Conservation (phyloP, 2,888 invertebrate genomes). For the Pandemis cinnamomeana region DNA sequence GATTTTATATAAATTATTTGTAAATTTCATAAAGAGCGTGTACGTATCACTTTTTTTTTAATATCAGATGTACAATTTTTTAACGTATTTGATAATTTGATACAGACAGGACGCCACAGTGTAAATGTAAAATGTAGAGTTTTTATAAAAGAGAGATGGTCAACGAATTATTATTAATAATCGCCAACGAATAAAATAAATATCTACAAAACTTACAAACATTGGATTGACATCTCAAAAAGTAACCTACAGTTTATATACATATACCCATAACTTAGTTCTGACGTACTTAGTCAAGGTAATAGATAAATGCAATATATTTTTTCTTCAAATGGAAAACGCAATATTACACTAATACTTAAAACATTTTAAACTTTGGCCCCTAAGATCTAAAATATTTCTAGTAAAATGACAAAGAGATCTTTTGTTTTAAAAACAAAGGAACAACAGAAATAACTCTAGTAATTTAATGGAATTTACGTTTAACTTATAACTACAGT, state of each 20-base stretch:
- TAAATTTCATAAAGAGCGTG: too few relatives aligned
- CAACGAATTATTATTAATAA: too few relatives aligned
- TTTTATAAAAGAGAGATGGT: too few relatives aligned
- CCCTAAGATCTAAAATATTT: constrained; percentile 6
- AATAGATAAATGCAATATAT: background rate
- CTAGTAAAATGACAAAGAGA: constrained; percentile 14
- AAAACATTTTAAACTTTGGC: constrained; percentile 19
- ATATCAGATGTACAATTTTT: too few relatives aligned
- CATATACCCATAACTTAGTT: background rate
- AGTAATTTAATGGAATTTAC: constrained; percentile 31
- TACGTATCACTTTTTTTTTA: too few relatives aligned
- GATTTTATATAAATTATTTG: too few relatives aligned
- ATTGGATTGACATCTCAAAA: background rate
- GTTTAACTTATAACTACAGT: constrained; percentile 28
- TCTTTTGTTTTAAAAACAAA: constrained; percentile 38
- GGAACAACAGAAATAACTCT: constrained; percentile 21
- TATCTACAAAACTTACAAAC: background rate
- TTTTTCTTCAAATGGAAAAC: background rate
- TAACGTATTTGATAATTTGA: too few relatives aligned
- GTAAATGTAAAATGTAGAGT: too few relatives aligned
- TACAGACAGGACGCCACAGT: too few relatives aligned
- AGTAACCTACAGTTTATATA: background rate
- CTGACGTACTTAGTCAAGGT: background rate
- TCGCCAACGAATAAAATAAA: background rate
- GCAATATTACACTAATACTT: background rate